Conservation (phyloP, 2,888 invertebrate species). For the Meiosimyza platycephala region DNA sequence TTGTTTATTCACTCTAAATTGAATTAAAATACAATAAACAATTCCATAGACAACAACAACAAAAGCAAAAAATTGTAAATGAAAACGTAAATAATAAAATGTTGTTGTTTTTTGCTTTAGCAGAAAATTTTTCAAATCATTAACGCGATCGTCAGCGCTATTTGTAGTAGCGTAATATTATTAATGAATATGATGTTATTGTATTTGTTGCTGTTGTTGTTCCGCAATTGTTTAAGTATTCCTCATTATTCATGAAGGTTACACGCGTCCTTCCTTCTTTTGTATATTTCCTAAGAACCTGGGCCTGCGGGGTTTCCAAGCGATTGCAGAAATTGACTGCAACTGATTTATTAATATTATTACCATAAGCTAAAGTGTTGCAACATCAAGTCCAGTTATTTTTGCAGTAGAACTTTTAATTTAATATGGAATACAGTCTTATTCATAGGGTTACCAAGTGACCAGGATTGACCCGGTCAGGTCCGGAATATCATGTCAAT, state of each 20-base stretch:
- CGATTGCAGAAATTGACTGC: too few relatives aligned
- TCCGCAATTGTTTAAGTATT: conserved; percentile 1
- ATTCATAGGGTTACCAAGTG: too few relatives aligned
- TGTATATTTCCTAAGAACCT: too few relatives aligned
- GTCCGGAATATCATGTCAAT: too few relatives aligned
- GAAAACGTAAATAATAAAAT: conserved; percentile 2
- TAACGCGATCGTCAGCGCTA: too few relatives aligned
- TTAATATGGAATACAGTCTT: too few relatives aligned
- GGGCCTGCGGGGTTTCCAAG: too few relatives aligned
- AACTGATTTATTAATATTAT: conserved; percentile 1
- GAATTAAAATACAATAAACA: conserved; percentile 1
- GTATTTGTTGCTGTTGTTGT: not conserved
- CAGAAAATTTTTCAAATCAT: too few relatives aligned
- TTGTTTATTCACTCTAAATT: not conserved
- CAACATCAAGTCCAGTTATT: not conserved
- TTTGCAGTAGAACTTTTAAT: not conserved
- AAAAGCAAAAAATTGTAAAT: conserved; percentile 1
- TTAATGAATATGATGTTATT: conserved; percentile 9
- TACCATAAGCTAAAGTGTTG: not conserved
- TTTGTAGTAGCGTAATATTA: not conserved
- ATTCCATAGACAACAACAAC: not conserved
- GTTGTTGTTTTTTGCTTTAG: not conserved
- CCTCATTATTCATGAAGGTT: not conserved
- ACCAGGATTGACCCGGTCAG: too few relatives aligned
- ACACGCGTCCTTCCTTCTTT: not conserved